Evolutionary conservation across 1,140 invertebrate genomes (phyloP).

Genomic region (Vollenhovia emeryi): DNA sequence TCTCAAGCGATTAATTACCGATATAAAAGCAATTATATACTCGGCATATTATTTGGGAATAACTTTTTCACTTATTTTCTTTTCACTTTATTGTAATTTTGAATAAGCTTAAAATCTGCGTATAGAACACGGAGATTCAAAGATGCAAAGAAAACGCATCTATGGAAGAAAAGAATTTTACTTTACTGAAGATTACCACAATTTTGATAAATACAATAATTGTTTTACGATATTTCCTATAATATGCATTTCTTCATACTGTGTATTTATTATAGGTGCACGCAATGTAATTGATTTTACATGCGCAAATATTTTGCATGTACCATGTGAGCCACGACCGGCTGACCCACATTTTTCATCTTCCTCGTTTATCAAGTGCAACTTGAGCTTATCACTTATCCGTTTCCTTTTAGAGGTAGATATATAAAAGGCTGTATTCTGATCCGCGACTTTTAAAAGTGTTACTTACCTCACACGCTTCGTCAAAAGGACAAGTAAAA

Average conservation of each 20-base stretch:
- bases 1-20: neutral
- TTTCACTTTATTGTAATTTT: neutral
- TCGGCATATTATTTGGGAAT: neutral
- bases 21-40: constrained; percentile 19
- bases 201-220: neutral
- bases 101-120: neutral
- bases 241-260: neutral
- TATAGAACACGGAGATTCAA: neutral
- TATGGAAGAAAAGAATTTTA: neutral
- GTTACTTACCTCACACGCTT: neutral
- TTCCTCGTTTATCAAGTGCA: constrained; percentile 56
- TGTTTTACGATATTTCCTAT: neutral
- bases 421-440: constrained; percentile 65
- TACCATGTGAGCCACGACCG: no score
- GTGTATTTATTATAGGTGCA: neutral
- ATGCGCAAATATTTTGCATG: neutral
- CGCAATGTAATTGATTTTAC: neutral
- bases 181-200: neutral
- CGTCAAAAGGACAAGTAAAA: neutral
- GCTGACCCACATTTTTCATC: constrained; percentile 63
- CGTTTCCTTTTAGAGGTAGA: constrained; percentile 66
- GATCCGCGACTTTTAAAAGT: constrained; percentile 25
- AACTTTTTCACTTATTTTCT: neutral
- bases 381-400: constrained; percentile 67
- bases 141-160: neutral